Conservation (phyloP, 2,888 invertebrate genomes). For the Catocala nupta region DNA sequence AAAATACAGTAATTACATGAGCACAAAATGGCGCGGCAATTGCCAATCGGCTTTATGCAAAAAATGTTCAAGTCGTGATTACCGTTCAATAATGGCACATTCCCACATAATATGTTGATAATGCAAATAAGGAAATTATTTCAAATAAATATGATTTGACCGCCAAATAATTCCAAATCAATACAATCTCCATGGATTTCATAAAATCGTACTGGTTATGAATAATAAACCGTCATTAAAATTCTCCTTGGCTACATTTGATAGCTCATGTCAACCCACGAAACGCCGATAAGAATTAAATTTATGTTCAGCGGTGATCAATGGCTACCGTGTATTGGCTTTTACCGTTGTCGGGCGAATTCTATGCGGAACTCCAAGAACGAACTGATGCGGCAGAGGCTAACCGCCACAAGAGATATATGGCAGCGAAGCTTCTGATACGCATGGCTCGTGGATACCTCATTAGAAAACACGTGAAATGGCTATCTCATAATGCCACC, state of each 20-base stretch:
- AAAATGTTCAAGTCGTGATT: no score
- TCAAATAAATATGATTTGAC: no score
- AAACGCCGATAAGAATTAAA: no score
- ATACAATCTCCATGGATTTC: slow-evolving; percentile 9
- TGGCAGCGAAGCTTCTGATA: slow-evolving; percentile 70
- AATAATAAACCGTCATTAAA: neutral
- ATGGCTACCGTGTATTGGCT: slow-evolving; percentile 74
- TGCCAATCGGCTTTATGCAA: no score
- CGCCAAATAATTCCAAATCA: neutral
- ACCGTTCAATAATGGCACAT: no score
- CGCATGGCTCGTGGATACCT: slow-evolving; percentile 72
- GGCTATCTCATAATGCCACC: slow-evolving; percentile 72
- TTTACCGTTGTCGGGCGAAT: slow-evolving; percentile 64
- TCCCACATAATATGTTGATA: no score
- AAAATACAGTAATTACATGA: no score
- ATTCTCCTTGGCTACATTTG: slow-evolving; percentile 11
- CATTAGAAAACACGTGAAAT: slow-evolving; percentile 73
- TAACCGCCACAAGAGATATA: slow-evolving; percentile 62
- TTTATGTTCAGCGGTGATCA: slow-evolving; percentile 4
- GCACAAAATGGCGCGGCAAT: no score
- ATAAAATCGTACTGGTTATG: slow-evolving; percentile 11
- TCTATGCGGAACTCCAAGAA: slow-evolving; percentile 68
- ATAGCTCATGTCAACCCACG: slow-evolving; percentile 17
- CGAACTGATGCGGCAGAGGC: slow-evolving; percentile 66
- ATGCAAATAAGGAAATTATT: no score